Evolutionary conservation across 2,888 invertebrate species (phyloP).

Genomic region (Agrochola litura): DNA sequence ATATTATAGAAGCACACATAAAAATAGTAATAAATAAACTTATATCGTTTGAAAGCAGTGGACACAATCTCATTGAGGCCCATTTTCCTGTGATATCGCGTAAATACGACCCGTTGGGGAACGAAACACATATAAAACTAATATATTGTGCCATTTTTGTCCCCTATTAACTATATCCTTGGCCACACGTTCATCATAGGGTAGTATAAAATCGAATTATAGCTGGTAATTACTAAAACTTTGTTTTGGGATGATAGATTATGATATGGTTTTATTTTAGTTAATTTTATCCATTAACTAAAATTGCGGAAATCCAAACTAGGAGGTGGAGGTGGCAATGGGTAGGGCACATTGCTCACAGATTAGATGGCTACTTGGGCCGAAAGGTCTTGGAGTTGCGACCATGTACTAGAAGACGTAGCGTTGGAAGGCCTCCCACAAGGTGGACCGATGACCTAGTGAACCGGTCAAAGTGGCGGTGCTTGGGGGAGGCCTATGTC

Average conservation of each 20-base stretch:
- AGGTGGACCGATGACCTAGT: too few species aligned
- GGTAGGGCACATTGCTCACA: too few species aligned
- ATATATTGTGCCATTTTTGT: conserved; percentile 81
- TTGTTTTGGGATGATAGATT: conserved; percentile 45
- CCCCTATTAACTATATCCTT: conserved; percentile 75
- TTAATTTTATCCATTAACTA: background rate
- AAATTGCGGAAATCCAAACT: background rate
- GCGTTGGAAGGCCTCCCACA: too few species aligned
- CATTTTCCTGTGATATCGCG: conserved; percentile 73
- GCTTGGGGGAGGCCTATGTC: too few species aligned
- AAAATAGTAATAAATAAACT: conserved; percentile 75
- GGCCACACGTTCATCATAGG: conserved; percentile 62
- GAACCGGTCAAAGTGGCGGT: too few species aligned
- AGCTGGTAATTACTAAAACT: conserved; percentile 47
- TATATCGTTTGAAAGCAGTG: conserved; percentile 73
- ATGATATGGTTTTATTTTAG: conserved; percentile 17
- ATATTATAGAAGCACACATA: conserved; percentile 64
- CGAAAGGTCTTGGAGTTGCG: too few species aligned
- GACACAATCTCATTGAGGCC: conserved; percentile 73
- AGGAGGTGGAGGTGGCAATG: too few species aligned
- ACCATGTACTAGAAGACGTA: too few species aligned
- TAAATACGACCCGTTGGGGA: conserved; percentile 75
- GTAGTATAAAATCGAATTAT: conserved; percentile 48
- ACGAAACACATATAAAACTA: conserved; percentile 79
- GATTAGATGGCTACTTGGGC: too few species aligned